A percentile compares a stretch with the other conserved stretches of the same genome.
Conservation (phyloP, 2,888 invertebrate species). For the Macrophya alboannulata region DNA sequence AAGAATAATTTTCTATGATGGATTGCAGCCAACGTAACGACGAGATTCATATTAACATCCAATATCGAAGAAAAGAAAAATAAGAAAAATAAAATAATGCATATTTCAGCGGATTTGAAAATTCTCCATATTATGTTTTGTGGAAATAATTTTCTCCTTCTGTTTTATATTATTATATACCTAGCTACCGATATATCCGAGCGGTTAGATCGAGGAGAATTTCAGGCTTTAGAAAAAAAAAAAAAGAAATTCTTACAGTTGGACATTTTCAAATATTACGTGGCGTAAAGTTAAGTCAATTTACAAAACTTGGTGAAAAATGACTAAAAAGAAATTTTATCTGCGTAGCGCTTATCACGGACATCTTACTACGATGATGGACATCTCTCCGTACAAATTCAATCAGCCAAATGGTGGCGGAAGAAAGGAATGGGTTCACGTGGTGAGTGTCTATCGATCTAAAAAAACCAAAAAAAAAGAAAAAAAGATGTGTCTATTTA, state of each 20-base stretch:
- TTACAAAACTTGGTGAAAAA: slow-evolving; percentile 5
- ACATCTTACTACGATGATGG: slow-evolving; percentile 96
- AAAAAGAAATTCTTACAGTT: slow-evolving; percentile 13
- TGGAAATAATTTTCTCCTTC: slow-evolving; percentile 23
- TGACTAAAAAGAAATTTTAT: slow-evolving; percentile 63
- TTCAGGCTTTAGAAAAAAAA: slow-evolving; percentile 28
- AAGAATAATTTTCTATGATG: neutral
- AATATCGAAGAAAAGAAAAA: neutral
- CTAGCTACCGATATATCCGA: neutral
- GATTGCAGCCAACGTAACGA: slow-evolving; percentile 18
- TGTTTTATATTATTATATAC: neutral
- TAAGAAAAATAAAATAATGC: neutral
- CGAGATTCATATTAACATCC: slow-evolving; percentile 11
- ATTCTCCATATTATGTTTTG: slow-evolving; percentile 33
- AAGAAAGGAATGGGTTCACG: slow-evolving; percentile 93
- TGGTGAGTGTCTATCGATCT: slow-evolving; percentile 84
- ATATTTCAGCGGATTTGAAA: slow-evolving; percentile 46
- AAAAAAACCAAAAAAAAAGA: neutral
- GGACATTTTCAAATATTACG: slow-evolving; percentile 26
- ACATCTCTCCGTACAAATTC: slow-evolving; percentile 99
- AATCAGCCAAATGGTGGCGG: slow-evolving; percentile 92
- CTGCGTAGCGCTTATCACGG: slow-evolving; percentile 97
- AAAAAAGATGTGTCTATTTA: neutral
- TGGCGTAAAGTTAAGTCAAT: slow-evolving; percentile 16
- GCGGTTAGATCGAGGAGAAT: slow-evolving; percentile 26